Evolutionary conservation across 2,888 invertebrate genomes (phyloP).

Genomic region (Drosophila histrio): DNA sequence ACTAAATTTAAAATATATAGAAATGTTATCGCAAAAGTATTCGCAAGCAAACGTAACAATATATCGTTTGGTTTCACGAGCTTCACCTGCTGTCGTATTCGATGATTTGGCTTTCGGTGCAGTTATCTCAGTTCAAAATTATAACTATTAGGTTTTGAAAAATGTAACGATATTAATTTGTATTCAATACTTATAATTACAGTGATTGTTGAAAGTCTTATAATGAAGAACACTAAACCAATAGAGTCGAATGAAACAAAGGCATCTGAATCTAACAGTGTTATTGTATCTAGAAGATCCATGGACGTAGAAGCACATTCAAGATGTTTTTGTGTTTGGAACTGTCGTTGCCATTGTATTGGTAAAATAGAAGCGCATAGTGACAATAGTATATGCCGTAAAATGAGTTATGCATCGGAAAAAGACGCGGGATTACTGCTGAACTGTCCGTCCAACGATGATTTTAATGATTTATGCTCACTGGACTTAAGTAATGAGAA

Average conservation of each 20-base stretch:
- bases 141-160: not conserved
- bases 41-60: not conserved
- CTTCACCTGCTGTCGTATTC: not conserved
- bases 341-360: conserved; percentile 79
- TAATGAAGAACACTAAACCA: not conserved
- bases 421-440: conserved; percentile 68
- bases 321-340: conserved; percentile 81
- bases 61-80: not conserved
- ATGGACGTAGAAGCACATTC: conserved; percentile 67
- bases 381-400: conserved; percentile 67
- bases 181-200: not conserved
- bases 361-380: conserved; percentile 63
- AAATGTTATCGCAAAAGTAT: not conserved
- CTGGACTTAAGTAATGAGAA: not conserved
- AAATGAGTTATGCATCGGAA: conserved; percentile 46
- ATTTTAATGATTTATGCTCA: conserved; percentile 31
- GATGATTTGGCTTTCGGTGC: not conserved
- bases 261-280: not conserved
- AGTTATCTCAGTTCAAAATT: not conserved
- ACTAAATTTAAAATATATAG: not conserved
- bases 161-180: not conserved
- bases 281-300: conserved; percentile 54
- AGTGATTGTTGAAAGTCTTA: conserved; percentile 27
- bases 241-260: not conserved
- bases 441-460: conserved; percentile 31